Evolutionary conservation across 2,888 invertebrate genomes (phyloP).

Genomic region (Fragum sueziense): DNA sequence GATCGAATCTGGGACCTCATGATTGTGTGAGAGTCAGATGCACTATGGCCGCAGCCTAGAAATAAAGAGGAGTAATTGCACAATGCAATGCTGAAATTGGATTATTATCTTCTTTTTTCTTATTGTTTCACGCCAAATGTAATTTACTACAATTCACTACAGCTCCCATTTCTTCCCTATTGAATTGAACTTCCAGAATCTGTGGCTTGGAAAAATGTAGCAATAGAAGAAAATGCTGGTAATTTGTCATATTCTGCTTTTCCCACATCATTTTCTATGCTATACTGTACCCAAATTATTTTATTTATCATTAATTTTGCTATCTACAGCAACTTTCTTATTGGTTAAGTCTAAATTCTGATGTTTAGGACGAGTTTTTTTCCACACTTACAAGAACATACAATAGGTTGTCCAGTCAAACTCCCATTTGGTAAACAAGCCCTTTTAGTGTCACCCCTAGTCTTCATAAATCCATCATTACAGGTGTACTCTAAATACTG

Average conservation of each 20-base stretch:
- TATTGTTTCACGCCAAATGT: too few relatives aligned
- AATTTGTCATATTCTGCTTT: neutral
- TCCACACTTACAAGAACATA: constrained; percentile 23
- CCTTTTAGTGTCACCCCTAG: constrained; percentile 12
- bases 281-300: neutral
- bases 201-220: too few relatives aligned
- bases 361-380: neutral
- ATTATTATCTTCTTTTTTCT: too few relatives aligned
- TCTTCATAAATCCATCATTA: constrained; percentile 18
- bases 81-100: too few relatives aligned
- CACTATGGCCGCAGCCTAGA: too few relatives aligned
- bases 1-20: too few relatives aligned
- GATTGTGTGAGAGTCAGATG: too few relatives aligned
- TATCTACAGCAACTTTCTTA: neutral
- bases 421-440: constrained; percentile 24
- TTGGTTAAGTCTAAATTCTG: neutral
- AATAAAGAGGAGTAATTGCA: too few relatives aligned
- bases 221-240: neutral
- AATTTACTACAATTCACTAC: too few relatives aligned
- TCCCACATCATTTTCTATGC: neutral
- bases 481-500: constrained; percentile 23
- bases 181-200: too few relatives aligned
- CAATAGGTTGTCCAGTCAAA: constrained; percentile 11
- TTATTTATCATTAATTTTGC: neutral
- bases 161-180: too few relatives aligned